These are phyloP conservation scores for Acronicta leporina DNA, from an alignment of 2,888 invertebrate species.

Conservation along the genomic window DNA sequence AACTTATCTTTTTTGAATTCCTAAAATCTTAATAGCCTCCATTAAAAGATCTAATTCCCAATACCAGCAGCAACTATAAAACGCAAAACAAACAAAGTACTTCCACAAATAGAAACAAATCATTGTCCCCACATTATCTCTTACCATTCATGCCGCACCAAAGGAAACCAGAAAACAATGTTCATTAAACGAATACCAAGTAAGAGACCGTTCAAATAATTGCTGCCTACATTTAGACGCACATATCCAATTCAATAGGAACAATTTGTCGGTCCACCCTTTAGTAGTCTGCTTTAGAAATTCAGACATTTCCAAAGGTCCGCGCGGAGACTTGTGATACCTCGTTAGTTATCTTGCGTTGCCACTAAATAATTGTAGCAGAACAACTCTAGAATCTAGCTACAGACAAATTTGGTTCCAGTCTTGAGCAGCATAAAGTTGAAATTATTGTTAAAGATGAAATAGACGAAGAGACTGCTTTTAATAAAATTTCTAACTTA, in stretches of 20 bases:
- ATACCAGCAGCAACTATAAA: conserved; percentile 31
- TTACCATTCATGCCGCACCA: conserved; percentile 70
- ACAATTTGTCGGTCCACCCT: conserved; percentile 85
- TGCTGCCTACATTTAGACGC: conserved; percentile 75
- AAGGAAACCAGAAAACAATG: conserved; percentile 81
- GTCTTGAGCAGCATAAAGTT: conserved; percentile 47
- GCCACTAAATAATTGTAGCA: conserved; percentile 85
- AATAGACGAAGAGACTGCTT: conserved; percentile 25
- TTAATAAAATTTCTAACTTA: conserved; percentile 71
- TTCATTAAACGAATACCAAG: conserved; percentile 87
- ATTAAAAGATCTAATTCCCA: conserved; percentile 40
- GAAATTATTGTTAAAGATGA: conserved; percentile 36
- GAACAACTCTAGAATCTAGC: conserved; percentile 54
- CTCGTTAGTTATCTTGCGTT: conserved; percentile 84
- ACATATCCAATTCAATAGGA: conserved; percentile 78
- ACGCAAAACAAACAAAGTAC: conserved; percentile 49
- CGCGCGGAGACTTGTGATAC: conserved; percentile 78
- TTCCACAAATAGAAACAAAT: conserved; percentile 71
- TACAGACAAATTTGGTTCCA: conserved; percentile 50
- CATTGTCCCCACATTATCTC: conserved; percentile 74
- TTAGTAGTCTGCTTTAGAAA: conserved; percentile 73
- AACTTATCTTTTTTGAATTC: background rate
- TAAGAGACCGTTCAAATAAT: conserved; percentile 73
- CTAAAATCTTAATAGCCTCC: background rate
- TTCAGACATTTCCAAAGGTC: conserved; percentile 83